phyloP scores from a whole-genome alignment of 2,888 invertebrate genomes.

The Ornithoptera priamus region DNA sequence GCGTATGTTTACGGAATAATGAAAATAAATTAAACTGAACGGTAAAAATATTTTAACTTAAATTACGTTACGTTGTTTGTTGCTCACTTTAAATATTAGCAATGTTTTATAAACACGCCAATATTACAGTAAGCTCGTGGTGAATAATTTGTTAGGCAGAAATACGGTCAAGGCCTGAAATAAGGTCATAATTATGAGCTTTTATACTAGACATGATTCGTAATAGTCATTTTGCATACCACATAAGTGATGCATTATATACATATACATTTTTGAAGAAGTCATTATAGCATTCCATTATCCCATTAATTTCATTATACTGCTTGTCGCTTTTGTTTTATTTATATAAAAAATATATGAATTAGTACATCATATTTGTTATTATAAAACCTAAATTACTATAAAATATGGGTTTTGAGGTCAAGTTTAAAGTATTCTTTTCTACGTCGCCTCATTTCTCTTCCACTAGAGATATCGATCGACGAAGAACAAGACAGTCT shows the following conservation, averaged over 20 bases:
- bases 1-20: conserved; percentile 20
- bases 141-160: conserved; percentile 24
- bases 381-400: background rate
- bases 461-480: conserved; percentile 18
- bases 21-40: conserved; percentile 19
- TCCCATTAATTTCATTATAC: background rate
- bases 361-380: background rate
- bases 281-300: background rate
- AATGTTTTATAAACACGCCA: conserved; percentile 24
- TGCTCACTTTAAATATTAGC: conserved; percentile 25
- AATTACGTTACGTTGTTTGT: conserved; percentile 21
- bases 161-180: conserved; percentile 23
- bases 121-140: conserved; percentile 12
- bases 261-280: background rate
- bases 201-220: conserved; percentile 5
- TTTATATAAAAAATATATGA: background rate
- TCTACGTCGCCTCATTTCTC: conserved; percentile 11
- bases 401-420: conserved; percentile 1
- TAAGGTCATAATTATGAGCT: conserved; percentile 11
- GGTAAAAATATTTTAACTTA: conserved; percentile 15
- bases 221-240: conserved; percentile 16
- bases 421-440: conserved; percentile 19
- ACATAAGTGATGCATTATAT: conserved; percentile 7
- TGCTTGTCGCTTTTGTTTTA: background rate
- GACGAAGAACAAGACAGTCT: conserved; percentile 2